Evolutionary conservation across 2,113 vertebrate genomes (phyloP), one percentile per base, ranked within the genome.

Genomic region (Myotis lucifugus): DNA sequence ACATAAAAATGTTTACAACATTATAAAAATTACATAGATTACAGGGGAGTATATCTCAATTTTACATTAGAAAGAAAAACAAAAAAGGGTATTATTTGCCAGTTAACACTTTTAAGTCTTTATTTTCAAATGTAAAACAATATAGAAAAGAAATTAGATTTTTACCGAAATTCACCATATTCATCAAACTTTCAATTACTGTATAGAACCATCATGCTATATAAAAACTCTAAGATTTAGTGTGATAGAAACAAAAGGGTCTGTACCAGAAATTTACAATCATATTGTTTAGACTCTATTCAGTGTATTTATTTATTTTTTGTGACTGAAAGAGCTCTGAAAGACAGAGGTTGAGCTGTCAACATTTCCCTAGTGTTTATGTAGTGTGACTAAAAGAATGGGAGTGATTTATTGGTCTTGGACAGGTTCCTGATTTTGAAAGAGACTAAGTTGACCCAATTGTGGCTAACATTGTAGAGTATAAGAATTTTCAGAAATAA

Each of bases 331-430:
- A 82, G 29, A 6, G 17, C 2, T 78, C n/a, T 95, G 83, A 93
- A 96, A 97, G 61, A 37, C 23, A 95, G 29, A 13, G 2, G 15
- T 1, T 50, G 64, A 88, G 46, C 34, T 97, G 11, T 78, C 97
- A 92, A 85, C 37, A 86, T 19, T 27, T 86, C 32, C 67, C 25
- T 84, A 83, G n/a, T 67, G 52, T 93, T 50, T 90, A 94, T 17
- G 0, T 37, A 70, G 34, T 91, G 37, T 96, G 83, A 97, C 66
- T 73, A 73, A 97, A 84, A 96, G 82, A 50, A 95, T 91, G 69
- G 79, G 70, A 85, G 34, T 85, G 19, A 90, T 84, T 81, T 95
- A 85, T 94, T 97, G 27, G 79, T 88, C 19, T 97, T 98, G 95
- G 81, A 93, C 76, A 54, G 5, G 1, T 96, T 90, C 64, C 34